Percentiles rank a stretch among this genome's conserved stretches.
These are phyloP conservation scores for Chelon labrosus DNA, from an alignment of 2,797 vertebrate genomes.

Conservation along the genomic window DNA sequence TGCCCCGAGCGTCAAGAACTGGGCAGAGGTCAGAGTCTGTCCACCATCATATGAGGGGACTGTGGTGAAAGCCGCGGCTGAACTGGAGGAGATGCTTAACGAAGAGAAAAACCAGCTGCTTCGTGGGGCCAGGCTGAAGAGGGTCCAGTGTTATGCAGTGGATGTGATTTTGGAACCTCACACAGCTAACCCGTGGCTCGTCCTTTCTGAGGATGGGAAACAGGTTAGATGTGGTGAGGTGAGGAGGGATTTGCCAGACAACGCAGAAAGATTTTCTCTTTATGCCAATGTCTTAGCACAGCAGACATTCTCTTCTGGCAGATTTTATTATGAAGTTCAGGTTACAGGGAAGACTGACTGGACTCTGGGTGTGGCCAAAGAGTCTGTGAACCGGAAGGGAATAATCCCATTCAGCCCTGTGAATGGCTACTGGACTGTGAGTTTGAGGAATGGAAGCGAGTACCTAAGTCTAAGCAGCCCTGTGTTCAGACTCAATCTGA, in stretches of 20 bases:
- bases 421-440: constrained; percentile 47
- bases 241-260: constrained; percentile 5
- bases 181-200: constrained; percentile 12
- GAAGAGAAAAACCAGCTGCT: constrained; percentile 2
- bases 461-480: constrained; percentile 8
- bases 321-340: constrained; percentile 27
- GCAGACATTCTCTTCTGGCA: constrained; percentile 16
- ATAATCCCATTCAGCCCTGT: constrained; percentile 8
- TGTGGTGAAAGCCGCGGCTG: background rate
- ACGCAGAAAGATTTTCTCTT: constrained; percentile 17
- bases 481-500: background rate
- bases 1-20: background rate
- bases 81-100: background rate
- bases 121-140: background rate
- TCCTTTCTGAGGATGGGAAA: constrained; percentile 21
- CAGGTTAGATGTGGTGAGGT: background rate
- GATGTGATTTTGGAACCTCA: constrained; percentile 16
- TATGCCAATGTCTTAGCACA: background rate
- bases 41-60: background rate
- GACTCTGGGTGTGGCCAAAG: constrained; percentile 35
- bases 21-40: background rate
- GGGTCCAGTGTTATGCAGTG: constrained; percentile 4
- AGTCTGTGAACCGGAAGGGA: constrained; percentile 39
- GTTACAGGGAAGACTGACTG: constrained; percentile 26
- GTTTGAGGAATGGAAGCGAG: constrained; percentile 26